Evolutionary conservation across 2,797 vertebrate genomes (phyloP).

Genomic region (Phalanger gymnotis): DNA sequence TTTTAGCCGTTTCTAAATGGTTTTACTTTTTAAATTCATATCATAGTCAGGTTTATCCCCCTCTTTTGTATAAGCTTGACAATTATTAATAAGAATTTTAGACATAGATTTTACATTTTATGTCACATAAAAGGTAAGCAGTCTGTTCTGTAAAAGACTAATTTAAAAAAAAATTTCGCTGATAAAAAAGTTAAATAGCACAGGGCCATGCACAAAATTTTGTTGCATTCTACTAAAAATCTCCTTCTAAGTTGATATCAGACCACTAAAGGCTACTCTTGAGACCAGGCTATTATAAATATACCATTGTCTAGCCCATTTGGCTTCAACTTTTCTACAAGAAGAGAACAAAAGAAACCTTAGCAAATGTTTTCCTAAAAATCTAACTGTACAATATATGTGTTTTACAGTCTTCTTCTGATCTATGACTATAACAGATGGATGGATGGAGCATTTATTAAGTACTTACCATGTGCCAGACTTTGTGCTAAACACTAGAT

Average conservation of each 20-base stretch:
- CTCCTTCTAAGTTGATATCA: neutral
- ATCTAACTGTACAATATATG: neutral
- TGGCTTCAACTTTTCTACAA: neutral
- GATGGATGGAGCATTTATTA: too few species aligned
- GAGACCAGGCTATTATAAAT: neutral
- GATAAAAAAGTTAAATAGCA: neutral
- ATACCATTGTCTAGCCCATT: neutral
- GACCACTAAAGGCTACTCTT: neutral
- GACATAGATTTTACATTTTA: too few species aligned
- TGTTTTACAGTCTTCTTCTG: neutral
- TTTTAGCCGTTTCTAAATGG: too few species aligned
- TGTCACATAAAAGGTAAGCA: too few species aligned
- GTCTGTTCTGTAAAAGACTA: too few species aligned
- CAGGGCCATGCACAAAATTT: neutral
- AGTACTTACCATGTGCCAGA: too few species aligned
- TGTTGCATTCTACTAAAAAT: neutral
- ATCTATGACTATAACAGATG: neutral
- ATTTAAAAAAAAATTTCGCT: neutral
- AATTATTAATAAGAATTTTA: too few species aligned
- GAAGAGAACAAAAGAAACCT: neutral
- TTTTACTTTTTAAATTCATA: too few species aligned
- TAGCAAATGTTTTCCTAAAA: neutral
- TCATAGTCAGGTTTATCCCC: too few species aligned
- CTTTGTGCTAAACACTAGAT: too few species aligned
- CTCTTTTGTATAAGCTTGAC: too few species aligned